Evolutionary conservation across 2,888 invertebrate species (phyloP).

Genomic region (Microplitis manilae): DNA sequence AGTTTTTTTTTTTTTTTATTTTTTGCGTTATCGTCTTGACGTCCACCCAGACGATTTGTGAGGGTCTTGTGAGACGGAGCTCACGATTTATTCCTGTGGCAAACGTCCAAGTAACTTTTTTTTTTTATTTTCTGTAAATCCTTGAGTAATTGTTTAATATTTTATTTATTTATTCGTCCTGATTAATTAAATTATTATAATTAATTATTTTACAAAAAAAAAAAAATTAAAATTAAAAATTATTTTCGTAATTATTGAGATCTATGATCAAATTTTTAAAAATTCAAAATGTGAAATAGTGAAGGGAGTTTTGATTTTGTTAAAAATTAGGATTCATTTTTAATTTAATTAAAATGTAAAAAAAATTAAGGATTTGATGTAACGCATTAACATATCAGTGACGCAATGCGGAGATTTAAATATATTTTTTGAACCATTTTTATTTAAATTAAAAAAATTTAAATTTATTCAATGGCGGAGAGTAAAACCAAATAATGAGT

Average conservation of each 20-base stretch:
- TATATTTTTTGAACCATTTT: not conserved
- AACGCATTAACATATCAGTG: not conserved
- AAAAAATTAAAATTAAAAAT: too few relatives aligned
- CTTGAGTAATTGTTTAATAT: constrained; percentile 1
- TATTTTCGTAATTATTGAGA: too few relatives aligned
- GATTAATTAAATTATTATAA: too few relatives aligned
- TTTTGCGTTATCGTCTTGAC: constrained; percentile 4
- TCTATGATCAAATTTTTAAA: too few relatives aligned
- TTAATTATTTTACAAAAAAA: too few relatives aligned
- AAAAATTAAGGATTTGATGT: not conserved
- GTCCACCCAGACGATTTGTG: constrained; percentile 34
- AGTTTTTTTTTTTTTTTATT: not conserved
- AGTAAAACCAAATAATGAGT: not conserved
- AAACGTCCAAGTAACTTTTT: not conserved
- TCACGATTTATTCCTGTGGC: not conserved
- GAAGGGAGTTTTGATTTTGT: not conserved
- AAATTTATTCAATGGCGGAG: constrained; percentile 2
- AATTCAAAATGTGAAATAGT: too few relatives aligned
- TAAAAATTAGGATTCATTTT: too few relatives aligned
- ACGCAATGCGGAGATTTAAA: constrained; percentile 1
- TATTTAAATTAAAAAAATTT: constrained; percentile 9
- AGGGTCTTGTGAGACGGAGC: constrained; percentile 12
- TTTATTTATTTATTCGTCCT: not conserved
- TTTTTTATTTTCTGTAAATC: not conserved
- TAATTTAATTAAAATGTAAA: not conserved